Percentiles rank a stretch among this genome's conserved stretches.
Evolutionary conservation across 2,113 vertebrate species (phyloP).

Genomic region (Notothenia rossii): DNA sequence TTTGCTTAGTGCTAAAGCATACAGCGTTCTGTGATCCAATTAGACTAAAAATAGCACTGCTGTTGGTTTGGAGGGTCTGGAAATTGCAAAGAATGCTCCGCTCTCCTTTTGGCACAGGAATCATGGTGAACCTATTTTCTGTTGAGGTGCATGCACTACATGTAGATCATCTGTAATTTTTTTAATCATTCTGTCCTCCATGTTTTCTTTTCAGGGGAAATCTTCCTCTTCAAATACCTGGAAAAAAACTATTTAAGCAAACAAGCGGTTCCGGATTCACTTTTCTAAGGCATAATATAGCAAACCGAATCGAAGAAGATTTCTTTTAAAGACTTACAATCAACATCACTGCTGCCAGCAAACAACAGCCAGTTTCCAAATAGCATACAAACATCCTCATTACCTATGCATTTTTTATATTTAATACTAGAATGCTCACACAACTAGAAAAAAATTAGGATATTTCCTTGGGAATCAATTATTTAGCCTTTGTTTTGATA

Average conservation of each 20-base stretch:
- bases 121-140: background rate
- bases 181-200: background rate
- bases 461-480: conserved; percentile 17
- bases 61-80: conserved; percentile 17
- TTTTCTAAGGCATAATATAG: too few relatives aligned
- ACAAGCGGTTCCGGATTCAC: background rate
- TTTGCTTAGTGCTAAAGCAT: conserved; percentile 14
- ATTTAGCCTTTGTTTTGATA: conserved; percentile 17
- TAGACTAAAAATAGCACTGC: conserved; percentile 36
- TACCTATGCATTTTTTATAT: conserved; percentile 33
- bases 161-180: background rate
- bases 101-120: background rate
- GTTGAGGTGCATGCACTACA: background rate
- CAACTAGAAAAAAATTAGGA: background rate
- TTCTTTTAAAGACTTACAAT: background rate
- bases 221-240: background rate
- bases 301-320: background rate
- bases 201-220: background rate
- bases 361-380: background rate
- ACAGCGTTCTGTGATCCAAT: conserved; percentile 36
- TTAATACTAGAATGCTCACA: background rate
- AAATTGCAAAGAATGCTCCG: conserved; percentile 1
- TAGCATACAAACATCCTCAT: conserved; percentile 22
- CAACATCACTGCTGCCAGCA: background rate
- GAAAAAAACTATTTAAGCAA: background rate